Percentiles rank a stretch among this genome's conserved stretches.
Evolutionary conservation across 2,797 vertebrate genomes (phyloP).

Genomic region (Gallinago nigripennis): DNA sequence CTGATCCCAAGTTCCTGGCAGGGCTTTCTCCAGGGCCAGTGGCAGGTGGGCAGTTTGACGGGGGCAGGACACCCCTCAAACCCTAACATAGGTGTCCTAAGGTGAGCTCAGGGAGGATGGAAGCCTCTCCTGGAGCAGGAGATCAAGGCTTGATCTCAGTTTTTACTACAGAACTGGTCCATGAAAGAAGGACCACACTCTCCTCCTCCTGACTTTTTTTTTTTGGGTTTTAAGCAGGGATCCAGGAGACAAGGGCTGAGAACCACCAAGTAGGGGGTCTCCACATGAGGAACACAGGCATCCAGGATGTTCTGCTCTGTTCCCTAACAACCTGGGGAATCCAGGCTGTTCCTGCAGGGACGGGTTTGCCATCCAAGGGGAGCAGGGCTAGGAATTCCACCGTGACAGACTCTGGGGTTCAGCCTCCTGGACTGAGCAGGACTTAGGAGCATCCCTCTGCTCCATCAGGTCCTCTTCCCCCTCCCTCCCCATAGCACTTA

Average conservation of each 20-base stretch:
- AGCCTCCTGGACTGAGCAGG: not conserved
- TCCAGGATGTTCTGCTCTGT: not conserved
- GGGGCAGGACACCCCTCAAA: not conserved
- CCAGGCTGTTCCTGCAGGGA: not conserved
- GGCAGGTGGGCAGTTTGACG: not conserved
- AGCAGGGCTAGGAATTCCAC: not conserved
- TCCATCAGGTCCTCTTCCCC: not conserved
- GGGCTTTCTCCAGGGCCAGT: not conserved
- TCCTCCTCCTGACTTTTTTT: not conserved
- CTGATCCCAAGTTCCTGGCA: not conserved
- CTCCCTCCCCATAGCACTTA: not conserved
- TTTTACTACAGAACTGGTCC: not conserved
- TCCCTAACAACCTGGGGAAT: not conserved
- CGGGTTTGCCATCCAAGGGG: not conserved
- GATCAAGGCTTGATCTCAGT: not conserved
- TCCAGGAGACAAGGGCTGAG: not conserved
- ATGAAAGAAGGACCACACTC: not conserved
- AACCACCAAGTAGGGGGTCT: not conserved
- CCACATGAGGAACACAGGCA: not conserved
- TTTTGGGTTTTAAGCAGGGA: not conserved
- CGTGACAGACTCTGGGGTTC: not conserved
- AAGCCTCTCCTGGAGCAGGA: not conserved
- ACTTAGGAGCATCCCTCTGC: accelerated
- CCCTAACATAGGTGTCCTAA: not conserved
- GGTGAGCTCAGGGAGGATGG: not conserved